Evolutionary conservation across 2,113 vertebrate genomes (phyloP), one percentile per base, ranked within the genome.

Genomic region (Toxotes jaculatrix): DNA sequence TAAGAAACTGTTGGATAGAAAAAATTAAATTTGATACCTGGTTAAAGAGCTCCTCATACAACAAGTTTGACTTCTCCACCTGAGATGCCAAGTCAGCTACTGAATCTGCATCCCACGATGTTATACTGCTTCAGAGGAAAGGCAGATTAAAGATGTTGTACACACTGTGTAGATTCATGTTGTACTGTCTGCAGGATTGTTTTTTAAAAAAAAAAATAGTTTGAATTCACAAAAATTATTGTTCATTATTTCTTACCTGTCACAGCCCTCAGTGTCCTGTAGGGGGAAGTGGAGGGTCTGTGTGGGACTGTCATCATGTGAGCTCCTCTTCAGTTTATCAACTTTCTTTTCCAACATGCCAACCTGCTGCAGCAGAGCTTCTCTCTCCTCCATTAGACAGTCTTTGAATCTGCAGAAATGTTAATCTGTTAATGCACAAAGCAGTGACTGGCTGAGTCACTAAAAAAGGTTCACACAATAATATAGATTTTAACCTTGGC

Each of bases 321-420:
- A 65, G 1, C 40, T 74, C 77, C 71, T 77, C 80, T 73, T 89
- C 1, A 84, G 62, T 42, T 89, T 81, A n/a, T 78, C 43, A 0
- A 91, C 66, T 34, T 91, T 89, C 77, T 77, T 86, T 38, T 95
- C 88, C 82, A 95, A 34, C 55, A 8, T 64, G 74, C 66, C 83
- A 80, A 96, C 90, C 87, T 92, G 93, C 23, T 23, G 74, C 70
- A 91, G 76, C 79, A 95, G 82, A 77, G 86, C 53, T 17, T 92
- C 87, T 83, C 91, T 94, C 82, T 96, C 94, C 85, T 93, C 89
- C 74, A 91, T 80, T 76, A 95, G 90, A 45, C 83, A 66, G 59
- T 92, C 88, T 80, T 95, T 95, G 86, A 93, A 94, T 80, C 94
- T 95, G 42, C 1, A 47, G 19, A 55, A 27, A n/a, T 0, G n/a